These are phyloP conservation scores for Xanthia icteritia DNA, from an alignment of 2,888 invertebrate species.

Conservation along the genomic window DNA sequence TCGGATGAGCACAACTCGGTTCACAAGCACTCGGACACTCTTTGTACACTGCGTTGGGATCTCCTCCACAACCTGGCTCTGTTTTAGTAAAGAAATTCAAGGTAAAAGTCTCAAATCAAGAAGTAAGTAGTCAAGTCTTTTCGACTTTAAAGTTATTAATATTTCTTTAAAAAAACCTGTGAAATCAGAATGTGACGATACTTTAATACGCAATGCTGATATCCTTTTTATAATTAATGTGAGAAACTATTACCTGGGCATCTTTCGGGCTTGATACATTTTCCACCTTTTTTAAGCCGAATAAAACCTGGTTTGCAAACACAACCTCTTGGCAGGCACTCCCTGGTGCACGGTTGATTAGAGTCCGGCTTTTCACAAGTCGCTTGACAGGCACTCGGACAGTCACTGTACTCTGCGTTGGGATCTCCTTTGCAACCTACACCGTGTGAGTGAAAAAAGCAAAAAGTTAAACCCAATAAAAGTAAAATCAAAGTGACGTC, in stretches of 20 bases:
- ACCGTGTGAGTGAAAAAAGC: background rate
- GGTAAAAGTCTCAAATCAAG: background rate
- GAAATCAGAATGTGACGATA: background rate
- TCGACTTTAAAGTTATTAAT: background rate
- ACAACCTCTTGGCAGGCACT: conserved; percentile 38
- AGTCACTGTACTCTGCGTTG: conserved; percentile 66
- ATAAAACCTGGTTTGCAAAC: conserved; percentile 61
- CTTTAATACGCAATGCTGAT: background rate
- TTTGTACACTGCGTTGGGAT: conserved; percentile 21
- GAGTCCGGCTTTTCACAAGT: conserved; percentile 61
- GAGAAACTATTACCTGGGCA: conserved; percentile 43
- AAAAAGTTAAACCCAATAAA: background rate
- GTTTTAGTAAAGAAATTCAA: background rate
- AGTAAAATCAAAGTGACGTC: background rate
- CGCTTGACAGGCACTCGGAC: conserved; percentile 63
- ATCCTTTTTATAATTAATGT: background rate
- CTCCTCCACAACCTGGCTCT: conserved; percentile 25
- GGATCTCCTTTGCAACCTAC: conserved; percentile 66
- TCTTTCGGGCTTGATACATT: conserved; percentile 67
- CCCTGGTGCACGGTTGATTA: conserved; percentile 17
- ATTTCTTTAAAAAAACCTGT: background rate
- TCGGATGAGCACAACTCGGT: conserved; percentile 8
- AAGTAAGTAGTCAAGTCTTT: background rate
- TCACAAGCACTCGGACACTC: conserved; percentile 26
- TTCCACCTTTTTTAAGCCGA: conserved; percentile 46